Evolutionary conservation across 2,888 invertebrate species (phyloP), one percentile per base, ranked within the genome.

Genomic region (Tyria jacobaeae): DNA sequence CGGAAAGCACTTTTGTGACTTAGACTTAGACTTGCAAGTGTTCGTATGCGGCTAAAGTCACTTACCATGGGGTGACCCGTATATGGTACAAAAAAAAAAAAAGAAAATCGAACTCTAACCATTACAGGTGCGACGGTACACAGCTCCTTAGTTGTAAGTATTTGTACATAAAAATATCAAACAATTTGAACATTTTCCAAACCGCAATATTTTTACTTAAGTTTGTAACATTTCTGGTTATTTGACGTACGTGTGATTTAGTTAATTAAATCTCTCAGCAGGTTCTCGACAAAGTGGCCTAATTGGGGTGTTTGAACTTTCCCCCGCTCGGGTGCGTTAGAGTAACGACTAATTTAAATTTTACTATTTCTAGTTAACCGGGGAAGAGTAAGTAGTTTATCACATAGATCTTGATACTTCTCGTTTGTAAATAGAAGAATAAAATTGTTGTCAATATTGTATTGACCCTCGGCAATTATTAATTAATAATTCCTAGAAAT

Each of bases 291-390:
- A 66, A 78, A 62, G 17, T 52, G 62, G 37, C 31, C 68, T 76
- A 76, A 78, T 76, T 76, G 70, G 61, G 37, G 41, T 51, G 56
- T 57, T 62, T 66, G 68, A 78, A 73, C 66, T 78, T 73, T 64
- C 64, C 47, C 57, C 54, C 47, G 52, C 57, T 4, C 4, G 27
- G 47, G 59, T 55, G 50, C 52, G 41, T 54, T 56, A 64, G 57
- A 64, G 67, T 56, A 37, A 31, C 50, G 51, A 51, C 37, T 59
- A 66, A 64, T 76, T 76, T 60, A 60, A 64, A 64, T 63, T 51
- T 70, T 71, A 75, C 66, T 68, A 76, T 64, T 64, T 73, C 70
- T 63, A 62, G 61, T 66, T 57, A 35, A 57, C 63, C 64, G 61
- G 39, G 21, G 54, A 41, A 50, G 54, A 61, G 71, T 62, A 73